Evolutionary conservation across 2,797 vertebrate species (phyloP), one percentile per base, ranked within the genome.

Genomic region (Microhierax caerulescens): DNA sequence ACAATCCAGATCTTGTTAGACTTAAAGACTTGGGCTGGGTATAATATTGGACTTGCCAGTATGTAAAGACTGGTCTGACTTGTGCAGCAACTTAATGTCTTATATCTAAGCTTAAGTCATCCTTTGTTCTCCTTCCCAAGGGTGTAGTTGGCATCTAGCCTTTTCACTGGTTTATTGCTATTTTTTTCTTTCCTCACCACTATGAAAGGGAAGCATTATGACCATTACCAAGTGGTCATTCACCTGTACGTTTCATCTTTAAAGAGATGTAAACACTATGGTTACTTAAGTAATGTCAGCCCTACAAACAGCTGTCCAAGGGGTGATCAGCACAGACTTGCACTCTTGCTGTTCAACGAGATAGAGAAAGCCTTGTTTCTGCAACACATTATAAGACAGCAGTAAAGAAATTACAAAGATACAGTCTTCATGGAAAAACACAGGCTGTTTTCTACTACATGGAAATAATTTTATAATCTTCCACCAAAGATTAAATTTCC

Each of bases 11-110:
- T 57, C 75, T 84, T 72, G 56, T 47, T 1, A 72, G 65, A 75
- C 16, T 60, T 50, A 36, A 45, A 85, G 83, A n/a, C 32, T 41
- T 30, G 60, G 43, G 34, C 27, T 93, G 75, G 60, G 67, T 67
- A 39, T 72, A 68, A 92, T 84, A 56, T 68, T 37, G 64, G 39
- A 36, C 41, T 90, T 88, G 51, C 72, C 80, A 83, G 14, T 80
- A 28, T 9, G 67, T 65, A 67, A 85, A 61, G 86, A 96, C 95
- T 88, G 74, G 94, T 96, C 90, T 63, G 57, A 93, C 95, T 90
- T 75, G 97, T 74, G 94, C 65, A 85, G 91, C 93, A 93, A 56
- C 51, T 24, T 69, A 4, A 53, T 11, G 73, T 41, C 57, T 86
- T 9, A n/a, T 10, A 51, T 59, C 80, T 76, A 36, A 74, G 81